Evolutionary conservation across 2,113 vertebrate species (phyloP), one percentile per base, ranked within the genome.

Genomic region (Aythya baeri): DNA sequence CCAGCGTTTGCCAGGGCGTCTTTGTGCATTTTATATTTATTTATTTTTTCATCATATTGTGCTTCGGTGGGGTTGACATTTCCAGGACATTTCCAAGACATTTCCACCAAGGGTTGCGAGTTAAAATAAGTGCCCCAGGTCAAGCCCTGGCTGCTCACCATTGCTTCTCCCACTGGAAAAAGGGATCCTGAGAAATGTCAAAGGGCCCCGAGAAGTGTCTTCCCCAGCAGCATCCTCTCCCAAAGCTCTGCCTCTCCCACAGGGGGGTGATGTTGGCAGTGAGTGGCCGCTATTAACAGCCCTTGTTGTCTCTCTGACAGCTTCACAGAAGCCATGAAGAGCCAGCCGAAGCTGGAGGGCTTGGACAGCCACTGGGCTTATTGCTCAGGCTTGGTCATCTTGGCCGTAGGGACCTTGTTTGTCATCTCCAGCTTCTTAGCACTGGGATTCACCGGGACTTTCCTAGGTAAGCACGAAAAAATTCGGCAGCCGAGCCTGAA

Each of bases 391-490:
- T 86, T 98, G 9, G 91, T 26, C 26, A 62, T 99, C 38, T 91
- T 98, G 7, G 97, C 95, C 6, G 3, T 97, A 6, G 99, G 99
- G 41, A 96, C 95, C 7, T 13, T 99, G 59, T 97, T 99, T 26
- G 99, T 99, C n/a, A 71, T 98, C 58, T 98, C 98, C 98, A 99
- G 99, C 96, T 99, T 99, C 98, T 93, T 98, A 11, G 98, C 98
- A 3, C 97, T 99, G 95, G 99, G 99, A 57, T 99, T 99, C 97
- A 98, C 98, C 0, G 99, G 99, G 20, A 99, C 99, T 0, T 99
- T 99, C 97, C 96, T 99, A 57, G 99, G 99, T 99, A 97, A 98
- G 98, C 70, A 92, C n/a, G 71, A 50, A 80, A 96, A 96, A 77
- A 74, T 85, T 83, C 71, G 46, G 4, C 82, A 67, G 55, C 68